Conservation (phyloP, 2,888 invertebrate genomes). For the Macrophya annulata region DNA sequence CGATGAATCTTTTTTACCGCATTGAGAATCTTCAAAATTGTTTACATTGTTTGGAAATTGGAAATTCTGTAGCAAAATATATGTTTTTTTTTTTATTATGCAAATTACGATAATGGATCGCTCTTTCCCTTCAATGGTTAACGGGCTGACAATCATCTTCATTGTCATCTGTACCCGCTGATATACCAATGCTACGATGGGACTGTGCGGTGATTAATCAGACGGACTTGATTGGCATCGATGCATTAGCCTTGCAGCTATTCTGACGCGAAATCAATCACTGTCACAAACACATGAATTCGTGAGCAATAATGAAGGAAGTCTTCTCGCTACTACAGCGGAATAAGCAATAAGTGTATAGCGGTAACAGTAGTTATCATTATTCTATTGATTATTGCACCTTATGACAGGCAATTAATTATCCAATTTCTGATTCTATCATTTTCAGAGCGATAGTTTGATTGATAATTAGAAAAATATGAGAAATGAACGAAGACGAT, state of each 20-base stretch:
- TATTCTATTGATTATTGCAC: neutral
- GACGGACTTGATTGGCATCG: slow-evolving; percentile 7
- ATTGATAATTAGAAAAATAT: neutral
- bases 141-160: slow-evolving; percentile 15
- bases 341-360: slow-evolving; percentile 1
- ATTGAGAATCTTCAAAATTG: neutral
- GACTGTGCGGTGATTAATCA: slow-evolving; percentile 6
- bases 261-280: slow-evolving; percentile 7
- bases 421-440: neutral
- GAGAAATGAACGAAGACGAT: neutral
- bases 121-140: neutral
- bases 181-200: neutral
- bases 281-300: neutral
- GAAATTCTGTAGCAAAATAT: neutral
- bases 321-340: neutral
- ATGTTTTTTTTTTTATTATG: neutral
- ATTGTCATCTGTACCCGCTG: neutral
- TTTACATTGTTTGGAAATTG: neutral
- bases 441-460: slow-evolving; percentile 15
- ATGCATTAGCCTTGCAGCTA: neutral
- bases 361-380: neutral
- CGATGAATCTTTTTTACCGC: neutral
- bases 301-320: neutral
- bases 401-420: neutral
- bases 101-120: neutral